Evolutionary conservation across 2,888 invertebrate genomes (phyloP), one percentile per base, ranked within the genome.

Genomic region (Chrysina gloriosa): DNA sequence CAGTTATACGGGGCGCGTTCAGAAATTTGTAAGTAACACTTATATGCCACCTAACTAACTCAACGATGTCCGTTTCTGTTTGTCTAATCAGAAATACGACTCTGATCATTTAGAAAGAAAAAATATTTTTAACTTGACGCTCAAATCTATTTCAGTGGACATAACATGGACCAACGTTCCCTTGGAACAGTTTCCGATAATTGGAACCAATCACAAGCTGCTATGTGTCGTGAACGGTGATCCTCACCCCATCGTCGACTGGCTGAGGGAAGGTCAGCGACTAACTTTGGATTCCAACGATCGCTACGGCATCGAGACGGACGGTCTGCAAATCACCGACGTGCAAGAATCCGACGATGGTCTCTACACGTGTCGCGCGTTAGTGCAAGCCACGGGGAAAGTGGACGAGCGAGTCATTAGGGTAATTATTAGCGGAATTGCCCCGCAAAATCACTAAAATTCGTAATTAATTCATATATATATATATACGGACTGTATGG

Each of bases 111-210:
- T 9, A 31, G 2, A 4, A 31, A 1, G 1, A 4, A 9, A 31
- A 31, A 31, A 9, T 31, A 1, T 31, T 9, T 31, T 3, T 45
- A n/a, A 16, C 9, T 21, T 19, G 5, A 21, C 5, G 7, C 16
- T 36, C 23, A 2, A 14, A 27, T 27, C 11, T 34, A 16, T 81
- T 84, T 65, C 83, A 95, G 95, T 92, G 79, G 92, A 92, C 39
- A 94, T 96, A 69, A 93, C 92, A 70, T 83, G 93, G 90, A 90
- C 89, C 9, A 92, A 96, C 81, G 95, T 95, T 0, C 94, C 95
- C 34, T 88, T 87, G 77, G 90, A 91, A 77, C 96, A 96, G 81
- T 92, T 88, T 77, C 93, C 95, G 0, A 91, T 91, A 21, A 87
- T 92, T 65, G 92, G 92, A 25, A 86, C 88, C 72, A 90, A 93